Evolutionary conservation across 2,888 invertebrate genomes (phyloP).

Genomic region (Cerceris rybyensis): DNA sequence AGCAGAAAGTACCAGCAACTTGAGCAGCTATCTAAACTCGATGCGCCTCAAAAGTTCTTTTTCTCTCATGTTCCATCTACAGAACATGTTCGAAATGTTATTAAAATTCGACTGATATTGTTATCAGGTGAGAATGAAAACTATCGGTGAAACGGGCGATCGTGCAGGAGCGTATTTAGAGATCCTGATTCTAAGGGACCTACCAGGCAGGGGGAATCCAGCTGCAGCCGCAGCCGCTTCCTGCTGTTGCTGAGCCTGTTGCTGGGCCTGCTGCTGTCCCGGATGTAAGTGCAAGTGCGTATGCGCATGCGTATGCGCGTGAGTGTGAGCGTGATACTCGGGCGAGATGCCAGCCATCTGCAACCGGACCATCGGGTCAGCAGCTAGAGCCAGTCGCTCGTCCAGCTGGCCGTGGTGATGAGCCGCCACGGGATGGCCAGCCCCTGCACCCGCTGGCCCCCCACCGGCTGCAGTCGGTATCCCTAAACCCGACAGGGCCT

Average conservation of each 20-base stretch:
- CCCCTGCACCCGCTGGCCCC: constrained; percentile 83
- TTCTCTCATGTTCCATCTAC: not conserved
- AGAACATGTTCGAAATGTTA: not conserved
- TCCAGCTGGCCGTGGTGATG: constrained; percentile 87
- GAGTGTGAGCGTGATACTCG: constrained; percentile 96
- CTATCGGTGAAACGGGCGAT: constrained; percentile 49
- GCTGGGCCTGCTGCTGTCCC: constrained; percentile 87
- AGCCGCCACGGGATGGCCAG: constrained; percentile 83
- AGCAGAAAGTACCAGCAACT: constrained; percentile 3
- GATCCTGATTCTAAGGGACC: constrained; percentile 74
- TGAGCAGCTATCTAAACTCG: not conserved
- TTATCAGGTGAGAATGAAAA: constrained; percentile 10
- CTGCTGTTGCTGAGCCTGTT: constrained; percentile 86
- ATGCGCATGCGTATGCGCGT: constrained; percentile 95
- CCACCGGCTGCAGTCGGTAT: constrained; percentile 80
- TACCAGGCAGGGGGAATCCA: constrained; percentile 82
- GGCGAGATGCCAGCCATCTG: constrained; percentile 96
- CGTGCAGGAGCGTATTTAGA: constrained; percentile 60
- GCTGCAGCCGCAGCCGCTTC: constrained; percentile 83
- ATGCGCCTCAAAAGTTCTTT: not conserved
- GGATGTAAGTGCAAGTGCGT: constrained; percentile 94
- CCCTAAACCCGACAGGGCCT: constrained; percentile 80
- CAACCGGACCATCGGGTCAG: constrained; percentile 95
- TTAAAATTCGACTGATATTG: not conserved
- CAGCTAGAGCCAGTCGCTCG: constrained; percentile 91